phyloP scores from a whole-genome alignment of 2,113 vertebrate genomes.

The Microcebus lehilahytsara region DNA sequence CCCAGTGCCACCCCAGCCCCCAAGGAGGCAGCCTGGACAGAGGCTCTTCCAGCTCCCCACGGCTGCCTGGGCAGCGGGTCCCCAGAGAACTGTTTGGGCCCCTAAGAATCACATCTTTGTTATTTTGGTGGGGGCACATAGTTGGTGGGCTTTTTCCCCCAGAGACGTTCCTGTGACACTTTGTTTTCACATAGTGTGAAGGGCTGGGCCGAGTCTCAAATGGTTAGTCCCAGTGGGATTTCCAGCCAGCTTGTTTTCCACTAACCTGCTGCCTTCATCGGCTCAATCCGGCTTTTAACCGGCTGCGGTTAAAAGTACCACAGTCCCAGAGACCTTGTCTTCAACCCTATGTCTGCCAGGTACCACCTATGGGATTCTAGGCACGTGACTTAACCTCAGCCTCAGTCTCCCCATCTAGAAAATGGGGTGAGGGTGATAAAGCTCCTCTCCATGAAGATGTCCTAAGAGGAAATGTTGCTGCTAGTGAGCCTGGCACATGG shows the following conservation, averaged over 20 bases:
- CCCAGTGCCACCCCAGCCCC: not conserved
- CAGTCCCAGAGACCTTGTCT: not conserved
- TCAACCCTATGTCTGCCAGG: not conserved
- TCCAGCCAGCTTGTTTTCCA: not conserved
- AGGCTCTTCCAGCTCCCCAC: not conserved
- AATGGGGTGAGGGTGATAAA: not conserved
- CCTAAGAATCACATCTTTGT: not conserved
- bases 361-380: not conserved
- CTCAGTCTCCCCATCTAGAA: not conserved
- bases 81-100: not conserved
- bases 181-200: not conserved
- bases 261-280: not conserved
- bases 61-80: not conserved
- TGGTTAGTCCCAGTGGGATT: not conserved
- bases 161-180: not conserved
- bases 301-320: not conserved
- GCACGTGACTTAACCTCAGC: not conserved
- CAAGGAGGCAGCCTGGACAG: not conserved
- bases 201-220: not conserved
- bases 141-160: not conserved
- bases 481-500: not conserved
- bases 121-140: not conserved
- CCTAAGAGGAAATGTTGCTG: not conserved
- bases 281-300: not conserved
- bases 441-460: not conserved